Percentiles rank a stretch among this genome's conserved stretches.
phyloP scores from a whole-genome alignment of 2,113 vertebrate genomes.

The Phocoena sinus region DNA sequence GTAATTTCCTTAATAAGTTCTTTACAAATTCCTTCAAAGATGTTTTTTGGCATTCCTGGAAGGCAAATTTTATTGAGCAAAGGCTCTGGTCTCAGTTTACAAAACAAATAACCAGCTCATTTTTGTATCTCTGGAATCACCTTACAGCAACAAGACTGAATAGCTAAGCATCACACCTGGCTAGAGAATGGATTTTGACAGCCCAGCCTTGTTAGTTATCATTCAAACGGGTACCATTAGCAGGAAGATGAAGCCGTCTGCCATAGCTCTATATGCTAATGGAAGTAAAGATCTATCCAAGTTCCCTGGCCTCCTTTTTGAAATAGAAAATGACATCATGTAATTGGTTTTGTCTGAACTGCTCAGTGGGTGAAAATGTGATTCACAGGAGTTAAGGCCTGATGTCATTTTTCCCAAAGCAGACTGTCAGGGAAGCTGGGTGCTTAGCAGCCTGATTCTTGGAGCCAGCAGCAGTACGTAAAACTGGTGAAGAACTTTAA shows the following conservation, averaged over 20 bases:
- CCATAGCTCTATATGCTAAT: conserved; percentile 50
- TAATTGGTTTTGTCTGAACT: conserved; percentile 65
- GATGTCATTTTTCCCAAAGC: conserved; percentile 41
- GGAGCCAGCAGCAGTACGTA: background rate
- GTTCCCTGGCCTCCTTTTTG: background rate
- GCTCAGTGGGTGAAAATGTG: conserved; percentile 13
- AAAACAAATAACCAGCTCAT: conserved; percentile 41
- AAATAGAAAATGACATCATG: conserved; percentile 64
- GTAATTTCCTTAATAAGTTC: conserved; percentile 48
- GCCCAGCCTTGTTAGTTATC: background rate
- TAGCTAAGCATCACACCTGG: background rate
- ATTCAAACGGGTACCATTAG: conserved; percentile 52
- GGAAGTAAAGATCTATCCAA: conserved; percentile 16
- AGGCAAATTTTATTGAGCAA: conserved; percentile 44
- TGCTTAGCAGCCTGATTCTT: background rate
- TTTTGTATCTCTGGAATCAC: background rate
- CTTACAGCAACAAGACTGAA: background rate
- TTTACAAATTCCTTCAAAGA: conserved; percentile 41
- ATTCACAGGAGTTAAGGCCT: conserved; percentile 25
- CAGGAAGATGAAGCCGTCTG: conserved; percentile 13
- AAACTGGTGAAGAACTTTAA: background rate
- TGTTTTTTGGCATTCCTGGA: background rate
- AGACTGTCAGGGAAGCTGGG: background rate
- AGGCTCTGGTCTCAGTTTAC: conserved; percentile 26
- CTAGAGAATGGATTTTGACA: conserved; percentile 46